These are phyloP conservation scores for Phaedon cochleariae DNA, from an alignment of 2,888 invertebrate species.

Conservation along the genomic window DNA sequence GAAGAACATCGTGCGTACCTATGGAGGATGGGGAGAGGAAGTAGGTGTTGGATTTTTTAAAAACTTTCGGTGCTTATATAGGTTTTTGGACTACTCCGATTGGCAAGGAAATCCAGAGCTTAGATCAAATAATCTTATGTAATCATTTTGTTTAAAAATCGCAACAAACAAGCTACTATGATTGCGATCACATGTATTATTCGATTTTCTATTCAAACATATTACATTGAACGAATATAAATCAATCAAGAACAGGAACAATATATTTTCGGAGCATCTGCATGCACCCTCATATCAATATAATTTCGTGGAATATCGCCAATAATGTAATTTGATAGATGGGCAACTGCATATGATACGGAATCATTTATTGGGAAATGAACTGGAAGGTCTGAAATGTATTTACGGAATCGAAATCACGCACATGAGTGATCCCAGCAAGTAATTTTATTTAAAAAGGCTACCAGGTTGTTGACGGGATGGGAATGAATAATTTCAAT, in stretches of 20 bases:
- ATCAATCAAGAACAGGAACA: slow-evolving; percentile 30
- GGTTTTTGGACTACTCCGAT: too few relatives aligned
- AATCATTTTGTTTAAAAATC: too few relatives aligned
- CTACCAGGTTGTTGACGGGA: too few relatives aligned
- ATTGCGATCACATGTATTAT: too few relatives aligned
- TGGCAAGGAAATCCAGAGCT: too few relatives aligned
- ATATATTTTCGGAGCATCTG: slow-evolving; percentile 43
- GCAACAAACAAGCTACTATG: too few relatives aligned
- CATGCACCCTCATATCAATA: slow-evolving; percentile 43
- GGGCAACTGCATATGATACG: slow-evolving; percentile 46
- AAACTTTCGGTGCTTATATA: too few relatives aligned
- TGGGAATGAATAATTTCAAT: too few relatives aligned
- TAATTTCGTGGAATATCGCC: slow-evolving; percentile 40
- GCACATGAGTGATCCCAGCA: slow-evolving; percentile 25
- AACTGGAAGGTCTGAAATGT: slow-evolving; percentile 46
- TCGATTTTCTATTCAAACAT: not conserved
- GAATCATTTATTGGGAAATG: slow-evolving; percentile 47
- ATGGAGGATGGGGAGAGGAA: too few relatives aligned
- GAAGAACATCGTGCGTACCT: too few relatives aligned
- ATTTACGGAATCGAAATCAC: slow-evolving; percentile 46
- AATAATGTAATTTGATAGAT: slow-evolving; percentile 52
- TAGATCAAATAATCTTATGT: too few relatives aligned
- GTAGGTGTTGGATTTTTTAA: too few relatives aligned
- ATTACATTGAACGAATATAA: slow-evolving; percentile 6
- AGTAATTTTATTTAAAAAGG: not conserved